These are phyloP conservation scores for Glyphotaelius pellucidus DNA, from an alignment of 2,888 invertebrate species.

Conservation along the genomic window DNA sequence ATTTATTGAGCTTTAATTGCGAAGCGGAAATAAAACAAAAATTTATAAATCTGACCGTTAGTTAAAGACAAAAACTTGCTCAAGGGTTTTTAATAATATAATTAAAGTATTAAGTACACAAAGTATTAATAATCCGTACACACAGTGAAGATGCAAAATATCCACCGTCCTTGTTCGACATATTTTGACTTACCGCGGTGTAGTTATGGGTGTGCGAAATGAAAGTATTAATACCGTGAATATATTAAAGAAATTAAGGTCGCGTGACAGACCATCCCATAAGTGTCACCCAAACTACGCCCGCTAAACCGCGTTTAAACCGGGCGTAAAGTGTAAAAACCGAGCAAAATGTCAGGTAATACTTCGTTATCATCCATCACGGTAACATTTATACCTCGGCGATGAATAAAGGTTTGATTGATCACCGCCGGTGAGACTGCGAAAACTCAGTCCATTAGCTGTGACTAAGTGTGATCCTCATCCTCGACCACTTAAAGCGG, in stretches of 20 bases:
- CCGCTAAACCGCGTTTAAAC: not conserved
- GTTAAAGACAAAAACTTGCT: too few relatives aligned
- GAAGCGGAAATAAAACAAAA: too few relatives aligned
- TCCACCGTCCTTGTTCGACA: not conserved
- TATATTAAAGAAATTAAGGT: not conserved
- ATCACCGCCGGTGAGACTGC: conserved; percentile 61
- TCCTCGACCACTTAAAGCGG: conserved; percentile 40
- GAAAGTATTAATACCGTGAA: not conserved
- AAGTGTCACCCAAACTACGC: not conserved
- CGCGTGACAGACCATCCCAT: not conserved
- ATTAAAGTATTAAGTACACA: too few relatives aligned
- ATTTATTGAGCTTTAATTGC: too few relatives aligned
- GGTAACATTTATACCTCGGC: conserved; percentile 56
- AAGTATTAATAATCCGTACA: too few relatives aligned
- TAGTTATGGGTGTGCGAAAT: not conserved
- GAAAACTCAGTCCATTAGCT: conserved; percentile 61
- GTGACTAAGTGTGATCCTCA: conserved; percentile 57
- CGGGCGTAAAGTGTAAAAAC: conserved; percentile 17
- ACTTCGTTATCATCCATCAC: conserved; percentile 61
- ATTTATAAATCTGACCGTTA: too few relatives aligned
- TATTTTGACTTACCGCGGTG: not conserved
- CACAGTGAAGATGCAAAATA: not conserved
- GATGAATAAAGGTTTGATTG: conserved; percentile 60
- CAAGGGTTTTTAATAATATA: too few relatives aligned
- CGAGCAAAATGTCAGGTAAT: conserved; percentile 54